These are phyloP conservation scores for Meta bourneti DNA, from an alignment of 2,888 invertebrate genomes.

Conservation along the genomic window DNA sequence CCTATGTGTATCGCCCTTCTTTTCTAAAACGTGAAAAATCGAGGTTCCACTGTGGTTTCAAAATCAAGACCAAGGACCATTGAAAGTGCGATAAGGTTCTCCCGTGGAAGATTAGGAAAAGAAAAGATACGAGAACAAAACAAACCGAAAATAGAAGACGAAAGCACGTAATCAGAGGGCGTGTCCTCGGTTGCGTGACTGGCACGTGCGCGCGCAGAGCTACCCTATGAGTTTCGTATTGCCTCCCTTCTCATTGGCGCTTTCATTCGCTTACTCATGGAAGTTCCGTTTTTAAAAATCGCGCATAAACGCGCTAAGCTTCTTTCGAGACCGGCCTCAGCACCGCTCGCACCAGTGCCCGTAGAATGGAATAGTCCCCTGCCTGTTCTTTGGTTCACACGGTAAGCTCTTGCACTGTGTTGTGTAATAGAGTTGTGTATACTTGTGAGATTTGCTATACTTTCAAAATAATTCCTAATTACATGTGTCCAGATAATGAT, in stretches of 20 bases:
- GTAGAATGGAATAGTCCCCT: no score
- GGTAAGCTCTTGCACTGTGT: not conserved
- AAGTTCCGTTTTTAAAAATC: constrained; percentile 53
- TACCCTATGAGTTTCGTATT: constrained; percentile 43
- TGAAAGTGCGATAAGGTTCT: no score
- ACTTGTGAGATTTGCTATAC: no score
- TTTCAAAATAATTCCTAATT: no score
- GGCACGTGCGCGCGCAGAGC: constrained; percentile 57
- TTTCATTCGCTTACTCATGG: constrained; percentile 10
- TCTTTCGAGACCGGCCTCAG: not conserved
- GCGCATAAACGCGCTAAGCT: not conserved
- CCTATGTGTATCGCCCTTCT: no score
- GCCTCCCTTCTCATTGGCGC: constrained; percentile 34
- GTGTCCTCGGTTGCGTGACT: constrained; percentile 51
- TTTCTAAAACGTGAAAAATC: no score
- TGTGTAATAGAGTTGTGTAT: no score
- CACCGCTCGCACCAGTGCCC: no score
- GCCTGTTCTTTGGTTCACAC: not conserved
- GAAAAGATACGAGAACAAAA: constrained; percentile 3
- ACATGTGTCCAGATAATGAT: no score
- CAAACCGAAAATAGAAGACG: constrained; percentile 11
- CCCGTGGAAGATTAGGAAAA: not conserved
- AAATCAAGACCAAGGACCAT: no score
- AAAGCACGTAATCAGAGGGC: constrained; percentile 27
- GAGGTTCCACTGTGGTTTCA: no score